Percentiles rank a stretch among this genome's conserved stretches.
Evolutionary conservation across 2,888 invertebrate species (phyloP).

Genomic region (Monoplex corrugatus): DNA sequence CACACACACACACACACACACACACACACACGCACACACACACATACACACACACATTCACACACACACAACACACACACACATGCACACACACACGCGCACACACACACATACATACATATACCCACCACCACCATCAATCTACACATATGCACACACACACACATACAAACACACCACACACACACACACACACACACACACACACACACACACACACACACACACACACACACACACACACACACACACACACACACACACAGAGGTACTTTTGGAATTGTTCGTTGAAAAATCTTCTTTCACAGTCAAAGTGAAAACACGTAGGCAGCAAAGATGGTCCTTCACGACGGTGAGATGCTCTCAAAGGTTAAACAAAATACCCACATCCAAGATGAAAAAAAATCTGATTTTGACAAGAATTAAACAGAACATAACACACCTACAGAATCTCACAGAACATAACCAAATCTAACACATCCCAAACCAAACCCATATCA

Average conservation of each 20-base stretch:
- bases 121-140: not conserved
- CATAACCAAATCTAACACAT: too few relatives aligned
- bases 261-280: too few relatives aligned
- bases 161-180: not conserved
- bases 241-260: not conserved
- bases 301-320: too few relatives aligned
- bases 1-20: not conserved
- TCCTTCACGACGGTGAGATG: too few relatives aligned
- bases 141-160: not conserved
- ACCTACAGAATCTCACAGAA: too few relatives aligned
- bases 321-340: too few relatives aligned
- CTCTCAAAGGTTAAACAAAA: too few relatives aligned
- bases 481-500: too few relatives aligned
- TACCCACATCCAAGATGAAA: too few relatives aligned
- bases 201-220: not conserved
- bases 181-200: not conserved
- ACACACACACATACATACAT: slow-evolving; percentile 17
- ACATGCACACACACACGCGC: not conserved
- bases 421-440: too few relatives aligned
- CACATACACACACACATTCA: slow-evolving; percentile 14
- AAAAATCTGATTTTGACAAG: too few relatives aligned
- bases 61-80: slow-evolving; percentile 19
- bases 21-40: slow-evolving; percentile 13
- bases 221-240: not conserved
- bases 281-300: too few relatives aligned